A percentile compares a stretch with the other conserved stretches of the same genome.
phyloP scores from a whole-genome alignment of 2,797 vertebrate genomes.

The Okamejei kenojei region DNA sequence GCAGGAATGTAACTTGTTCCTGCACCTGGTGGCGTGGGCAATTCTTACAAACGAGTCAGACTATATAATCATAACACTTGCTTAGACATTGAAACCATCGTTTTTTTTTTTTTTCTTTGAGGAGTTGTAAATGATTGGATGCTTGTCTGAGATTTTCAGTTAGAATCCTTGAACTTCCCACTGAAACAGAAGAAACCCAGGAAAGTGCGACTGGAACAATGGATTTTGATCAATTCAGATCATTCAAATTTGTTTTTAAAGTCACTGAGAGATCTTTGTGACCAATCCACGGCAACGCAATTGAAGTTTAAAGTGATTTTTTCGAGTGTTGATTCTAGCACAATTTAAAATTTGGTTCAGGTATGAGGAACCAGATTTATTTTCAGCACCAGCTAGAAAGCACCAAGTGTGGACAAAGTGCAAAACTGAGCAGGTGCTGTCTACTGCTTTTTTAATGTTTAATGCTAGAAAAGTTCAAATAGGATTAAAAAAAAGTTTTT shows the following conservation, averaged over 20 bases:
- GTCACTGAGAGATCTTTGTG: not conserved
- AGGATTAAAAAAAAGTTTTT: not conserved
- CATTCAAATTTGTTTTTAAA: not conserved
- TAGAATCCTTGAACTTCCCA: not conserved
- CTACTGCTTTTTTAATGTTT: not conserved
- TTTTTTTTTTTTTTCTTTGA: not conserved
- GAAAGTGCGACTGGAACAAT: too few relatives aligned
- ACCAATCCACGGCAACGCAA: not conserved
- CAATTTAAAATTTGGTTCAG: not conserved
- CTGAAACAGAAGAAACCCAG: not conserved
- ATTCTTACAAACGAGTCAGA: not conserved
- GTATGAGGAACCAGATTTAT: not conserved
- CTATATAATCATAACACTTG: not conserved
- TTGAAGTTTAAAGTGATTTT: not conserved
- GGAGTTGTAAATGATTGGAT: not conserved
- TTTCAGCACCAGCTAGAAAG: not conserved
- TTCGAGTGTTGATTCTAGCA: not conserved
- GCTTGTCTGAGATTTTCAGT: not conserved
- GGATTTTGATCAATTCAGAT: not conserved
- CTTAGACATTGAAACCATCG: not conserved
- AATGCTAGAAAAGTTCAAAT: not conserved
- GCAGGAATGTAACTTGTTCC: too few relatives aligned
- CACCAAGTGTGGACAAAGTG: not conserved
- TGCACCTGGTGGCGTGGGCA: too few relatives aligned
- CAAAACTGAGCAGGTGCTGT: not conserved